Percentiles rank a stretch among this genome's conserved stretches.
Evolutionary conservation across 2,797 vertebrate genomes (phyloP).

Genomic region (Falco biarmicus): DNA sequence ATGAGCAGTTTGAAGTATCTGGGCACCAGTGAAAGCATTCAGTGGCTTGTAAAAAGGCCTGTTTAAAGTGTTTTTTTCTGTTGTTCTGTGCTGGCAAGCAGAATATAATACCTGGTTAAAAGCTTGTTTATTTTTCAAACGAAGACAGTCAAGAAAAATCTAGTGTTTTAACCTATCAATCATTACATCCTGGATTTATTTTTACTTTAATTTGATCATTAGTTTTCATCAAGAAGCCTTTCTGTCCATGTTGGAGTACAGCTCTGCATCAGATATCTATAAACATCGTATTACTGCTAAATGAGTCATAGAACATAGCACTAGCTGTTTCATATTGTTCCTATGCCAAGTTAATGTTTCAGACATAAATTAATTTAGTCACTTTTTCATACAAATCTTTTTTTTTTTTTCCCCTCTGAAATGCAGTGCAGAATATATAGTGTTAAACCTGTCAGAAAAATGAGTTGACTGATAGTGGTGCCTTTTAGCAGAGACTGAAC

Average conservation of each 20-base stretch:
- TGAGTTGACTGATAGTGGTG: not conserved
- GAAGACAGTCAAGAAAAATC: not conserved
- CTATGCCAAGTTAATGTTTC: not conserved
- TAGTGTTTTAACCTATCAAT: not conserved
- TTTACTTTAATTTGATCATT: not conserved
- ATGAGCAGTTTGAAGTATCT: not conserved
- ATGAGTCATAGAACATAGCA: not conserved
- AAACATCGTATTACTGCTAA: not conserved
- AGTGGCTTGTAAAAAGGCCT: not conserved
- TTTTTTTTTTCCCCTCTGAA: not conserved
- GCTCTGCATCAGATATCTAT: not conserved
- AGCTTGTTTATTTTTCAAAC: not conserved
- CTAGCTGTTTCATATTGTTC: not conserved
- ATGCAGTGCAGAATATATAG: slow-evolving; percentile 30
- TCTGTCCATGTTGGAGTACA: not conserved
- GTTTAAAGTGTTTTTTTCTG: not conserved
- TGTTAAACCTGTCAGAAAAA: not conserved
- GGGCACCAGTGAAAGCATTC: not conserved
- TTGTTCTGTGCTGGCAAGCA: not conserved
- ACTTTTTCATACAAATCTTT: slow-evolving; percentile 2
- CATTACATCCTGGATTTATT: not conserved
- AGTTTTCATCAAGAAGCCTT: not conserved
- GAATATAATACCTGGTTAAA: not conserved
- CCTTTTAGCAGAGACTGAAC: slow-evolving; percentile 28
- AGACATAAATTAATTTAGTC: not conserved